Evolutionary conservation across 2,113 vertebrate species (phyloP).

Genomic region (Talpa occidentalis): DNA sequence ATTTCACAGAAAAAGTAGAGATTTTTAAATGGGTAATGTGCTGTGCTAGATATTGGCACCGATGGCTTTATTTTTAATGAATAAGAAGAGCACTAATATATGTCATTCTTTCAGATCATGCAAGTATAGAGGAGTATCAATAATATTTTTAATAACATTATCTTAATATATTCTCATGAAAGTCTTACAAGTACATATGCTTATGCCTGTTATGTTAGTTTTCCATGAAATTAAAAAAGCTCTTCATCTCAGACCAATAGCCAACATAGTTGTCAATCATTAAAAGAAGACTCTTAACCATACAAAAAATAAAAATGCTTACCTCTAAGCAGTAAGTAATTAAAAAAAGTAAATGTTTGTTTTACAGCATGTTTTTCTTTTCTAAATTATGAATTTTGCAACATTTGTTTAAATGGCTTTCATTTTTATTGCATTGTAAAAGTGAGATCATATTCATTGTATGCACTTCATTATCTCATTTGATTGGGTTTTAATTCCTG

Average conservation of each 20-base stretch:
- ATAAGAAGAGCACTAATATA: neutral
- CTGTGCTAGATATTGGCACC: neutral
- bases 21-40: neutral
- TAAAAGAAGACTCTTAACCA: constrained; percentile 53
- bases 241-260: neutral
- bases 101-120: neutral
- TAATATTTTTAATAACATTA: neutral
- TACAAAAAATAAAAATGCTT: constrained; percentile 80
- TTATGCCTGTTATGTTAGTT: neutral
- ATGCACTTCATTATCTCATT: constrained; percentile 85
- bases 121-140: neutral
- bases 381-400: constrained; percentile 82
- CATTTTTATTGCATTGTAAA: constrained; percentile 80
- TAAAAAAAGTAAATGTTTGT: constrained; percentile 81
- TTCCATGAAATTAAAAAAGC: neutral
- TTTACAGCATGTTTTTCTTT: constrained; percentile 74
- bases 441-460: constrained; percentile 80
- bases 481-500: constrained; percentile 87
- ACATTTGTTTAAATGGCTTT: constrained; percentile 78
- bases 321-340: constrained; percentile 83
- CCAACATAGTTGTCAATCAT: neutral
- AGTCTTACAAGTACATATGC: neutral
- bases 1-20: constrained; percentile 36
- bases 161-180: constrained; percentile 2
- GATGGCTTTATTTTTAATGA: constrained; percentile 26